Base-by-base conservation (phyloP, 92 coral and sea anemone species). In the Parazoanthus darwini region DNA sequence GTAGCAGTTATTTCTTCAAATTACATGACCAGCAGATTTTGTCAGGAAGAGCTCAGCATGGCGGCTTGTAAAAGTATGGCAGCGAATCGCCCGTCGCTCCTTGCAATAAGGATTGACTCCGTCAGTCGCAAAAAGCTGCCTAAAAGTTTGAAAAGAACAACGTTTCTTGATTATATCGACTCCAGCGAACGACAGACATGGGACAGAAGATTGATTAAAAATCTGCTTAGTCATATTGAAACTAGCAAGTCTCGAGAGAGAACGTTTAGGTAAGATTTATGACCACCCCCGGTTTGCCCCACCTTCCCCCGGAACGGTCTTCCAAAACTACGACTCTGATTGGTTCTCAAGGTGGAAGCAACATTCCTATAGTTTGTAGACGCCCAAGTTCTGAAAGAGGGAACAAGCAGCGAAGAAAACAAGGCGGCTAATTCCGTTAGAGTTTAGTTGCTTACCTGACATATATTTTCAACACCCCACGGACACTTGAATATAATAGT, bases 21-120 rank as follows among this genome's bases (percentile, higher is more conserved):
- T 44, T 90, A 90, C 78, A 74, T 90, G 38, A 88, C 90, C 56
- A 90, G 93, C 43, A 90, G 82, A 58, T 87, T 90, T 70, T 90
- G 90, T 65, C 90, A 85, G 37, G 93, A 87, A 56, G 93, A 91
- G 82, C 71, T 91, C 29, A 82, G 74, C 48, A 91, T 91, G 93
- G 93, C 93, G 23, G 77, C 83, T 33, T 89, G 77, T 68, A 88
- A 86, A 73, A 75, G 82, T 35, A 81, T 48, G 10, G 89, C 86
- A 15, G 78, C 54, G 75, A 78, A 87, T 15, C 82, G 82, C 36
- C 86, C 89, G 10, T 83, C 93, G 0, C 70, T 91, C 22, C 46
- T 88, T 7, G 91, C 86, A 48, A 85, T 91, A 33, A 85, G 56
- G 68, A 88, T 91, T 78, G 85, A 85, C 86, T 78, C 85, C 23